A percentile compares a stretch with the other conserved stretches of the same genome.
These are phyloP conservation scores for Aphidius gifuensis DNA, from an alignment of 1,140 invertebrate species.

Conservation along the genomic window DNA sequence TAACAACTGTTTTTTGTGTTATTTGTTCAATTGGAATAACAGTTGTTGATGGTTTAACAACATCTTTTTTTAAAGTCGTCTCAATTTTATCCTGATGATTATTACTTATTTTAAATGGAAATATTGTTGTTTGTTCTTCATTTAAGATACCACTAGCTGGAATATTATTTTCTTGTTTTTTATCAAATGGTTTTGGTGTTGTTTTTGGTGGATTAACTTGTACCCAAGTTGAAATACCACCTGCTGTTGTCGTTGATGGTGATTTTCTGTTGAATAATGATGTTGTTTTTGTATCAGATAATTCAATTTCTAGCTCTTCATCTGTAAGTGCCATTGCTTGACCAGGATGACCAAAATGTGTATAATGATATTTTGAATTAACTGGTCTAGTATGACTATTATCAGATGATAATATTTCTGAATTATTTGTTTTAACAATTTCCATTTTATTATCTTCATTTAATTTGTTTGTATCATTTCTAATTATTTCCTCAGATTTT, in stretches of 20 bases:
- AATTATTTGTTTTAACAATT: slow-evolving; percentile 23
- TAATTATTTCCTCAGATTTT: neutral
- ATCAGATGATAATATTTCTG: slow-evolving; percentile 20
- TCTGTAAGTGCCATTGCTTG: slow-evolving; percentile 53
- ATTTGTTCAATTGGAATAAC: neutral
- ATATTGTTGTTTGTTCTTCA: slow-evolving; percentile 5
- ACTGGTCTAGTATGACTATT: slow-evolving; percentile 39
- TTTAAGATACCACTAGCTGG: slow-evolving; percentile 5
- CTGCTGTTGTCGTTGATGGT: slow-evolving; percentile 61
- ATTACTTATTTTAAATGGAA: slow-evolving; percentile 18
- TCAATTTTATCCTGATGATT: neutral
- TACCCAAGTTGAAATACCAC: slow-evolving; percentile 73
- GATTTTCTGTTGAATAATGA: slow-evolving; percentile 38
- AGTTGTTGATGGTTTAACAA: no score
- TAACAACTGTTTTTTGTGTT: no score
- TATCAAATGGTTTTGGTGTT: slow-evolving; percentile 40
- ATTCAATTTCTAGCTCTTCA: slow-evolving; percentile 48
- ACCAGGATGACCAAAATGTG: slow-evolving; percentile 49
- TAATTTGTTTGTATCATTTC: slow-evolving; percentile 3
- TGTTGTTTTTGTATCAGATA: slow-evolving; percentile 36
- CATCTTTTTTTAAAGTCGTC: no score
- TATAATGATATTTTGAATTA: slow-evolving; percentile 52
- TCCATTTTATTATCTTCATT: slow-evolving; percentile 9
- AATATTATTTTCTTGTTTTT: slow-evolving; percentile 12
- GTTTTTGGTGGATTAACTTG: slow-evolving; percentile 62